Conservation (phyloP, 2,797 vertebrate genomes). For the Lacerta viridis region DNA sequence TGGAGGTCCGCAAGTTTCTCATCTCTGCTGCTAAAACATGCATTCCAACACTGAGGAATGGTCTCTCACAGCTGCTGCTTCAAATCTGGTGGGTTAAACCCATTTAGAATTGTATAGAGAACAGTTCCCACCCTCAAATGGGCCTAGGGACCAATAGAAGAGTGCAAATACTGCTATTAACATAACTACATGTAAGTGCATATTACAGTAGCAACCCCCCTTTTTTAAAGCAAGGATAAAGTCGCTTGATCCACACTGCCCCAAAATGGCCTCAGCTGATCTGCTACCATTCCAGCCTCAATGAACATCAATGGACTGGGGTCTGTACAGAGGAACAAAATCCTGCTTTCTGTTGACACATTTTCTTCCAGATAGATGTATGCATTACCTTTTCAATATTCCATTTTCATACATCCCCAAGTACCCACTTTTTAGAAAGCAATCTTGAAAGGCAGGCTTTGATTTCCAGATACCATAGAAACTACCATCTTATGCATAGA, state of each 20-base stretch:
- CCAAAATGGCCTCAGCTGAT: neutral
- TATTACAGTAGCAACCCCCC: neutral
- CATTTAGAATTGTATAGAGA: neutral
- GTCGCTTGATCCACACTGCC: neutral
- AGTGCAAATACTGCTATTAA: too few species aligned
- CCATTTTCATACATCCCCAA: neutral
- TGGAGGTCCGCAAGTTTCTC: neutral
- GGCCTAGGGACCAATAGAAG: neutral
- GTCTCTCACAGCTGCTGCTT: neutral
- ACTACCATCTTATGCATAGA: neutral
- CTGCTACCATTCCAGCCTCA: neutral
- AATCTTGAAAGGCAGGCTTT: neutral
- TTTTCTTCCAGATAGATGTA: neutral
- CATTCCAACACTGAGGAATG: too few species aligned
- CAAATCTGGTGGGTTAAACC: neutral
- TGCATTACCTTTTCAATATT: neutral
- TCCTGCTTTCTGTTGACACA: neutral
- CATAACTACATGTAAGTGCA: neutral
- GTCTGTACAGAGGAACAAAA: neutral
- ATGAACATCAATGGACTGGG: neutral
- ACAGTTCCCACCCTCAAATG: neutral
- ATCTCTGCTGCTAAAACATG: too few species aligned
- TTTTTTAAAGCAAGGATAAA: neutral
- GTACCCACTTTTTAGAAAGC: neutral
- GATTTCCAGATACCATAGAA: neutral